Percentiles rank a stretch among this genome's conserved stretches.
phyloP scores from a whole-genome alignment of 2,113 vertebrate species.

The Anoura caudifer region DNA sequence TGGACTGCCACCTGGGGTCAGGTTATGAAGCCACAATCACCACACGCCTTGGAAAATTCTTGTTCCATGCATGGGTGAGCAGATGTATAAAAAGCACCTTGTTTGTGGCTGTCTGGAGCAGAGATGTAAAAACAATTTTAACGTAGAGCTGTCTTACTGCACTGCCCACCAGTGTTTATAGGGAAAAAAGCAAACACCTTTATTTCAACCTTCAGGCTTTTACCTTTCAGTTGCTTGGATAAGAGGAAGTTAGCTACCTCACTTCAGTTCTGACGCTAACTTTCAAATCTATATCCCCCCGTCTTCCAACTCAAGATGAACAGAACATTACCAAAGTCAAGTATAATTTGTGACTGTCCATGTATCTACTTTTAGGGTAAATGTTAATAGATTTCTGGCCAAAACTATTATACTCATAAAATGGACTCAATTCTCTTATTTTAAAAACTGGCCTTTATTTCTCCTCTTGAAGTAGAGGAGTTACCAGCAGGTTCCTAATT shows the following conservation, averaged over 20 bases:
- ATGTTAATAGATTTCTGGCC: background rate
- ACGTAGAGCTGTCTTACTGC: background rate
- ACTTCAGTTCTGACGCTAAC: background rate
- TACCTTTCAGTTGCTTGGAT: background rate
- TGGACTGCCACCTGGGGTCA: background rate
- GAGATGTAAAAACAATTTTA: background rate
- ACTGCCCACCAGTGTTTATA: background rate
- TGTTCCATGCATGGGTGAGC: background rate
- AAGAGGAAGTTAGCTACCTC: background rate
- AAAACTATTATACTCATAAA: background rate
- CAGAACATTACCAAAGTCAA: background rate
- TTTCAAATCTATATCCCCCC: background rate
- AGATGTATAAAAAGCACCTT: background rate
- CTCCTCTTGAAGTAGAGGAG: background rate
- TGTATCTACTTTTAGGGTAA: background rate
- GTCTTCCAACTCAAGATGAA: background rate
- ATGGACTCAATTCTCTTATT: background rate
- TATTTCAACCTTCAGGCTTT: background rate
- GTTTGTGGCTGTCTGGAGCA: background rate
- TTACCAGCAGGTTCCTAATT: background rate
- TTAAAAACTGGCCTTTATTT: constrained; percentile 33
- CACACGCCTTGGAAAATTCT: background rate
- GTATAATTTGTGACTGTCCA: background rate
- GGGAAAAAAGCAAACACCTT: background rate
- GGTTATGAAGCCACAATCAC: background rate